phyloP scores from a whole-genome alignment of 1,140 invertebrate genomes.

The Oncopodura yosiiana region DNA sequence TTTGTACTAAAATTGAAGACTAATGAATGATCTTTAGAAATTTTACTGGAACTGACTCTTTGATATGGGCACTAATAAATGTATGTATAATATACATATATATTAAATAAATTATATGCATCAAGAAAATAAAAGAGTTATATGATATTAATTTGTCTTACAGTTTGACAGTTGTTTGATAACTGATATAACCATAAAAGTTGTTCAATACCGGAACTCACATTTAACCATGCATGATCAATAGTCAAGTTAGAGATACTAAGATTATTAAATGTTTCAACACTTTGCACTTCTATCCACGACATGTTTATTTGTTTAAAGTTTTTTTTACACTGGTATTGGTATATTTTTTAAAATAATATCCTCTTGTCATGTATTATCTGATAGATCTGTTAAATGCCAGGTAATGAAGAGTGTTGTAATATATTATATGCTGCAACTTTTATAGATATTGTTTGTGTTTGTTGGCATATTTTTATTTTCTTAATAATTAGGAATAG shows the following conservation, averaged over 20 bases:
- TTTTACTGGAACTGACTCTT: neutral
- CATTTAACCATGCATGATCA: constrained; percentile 38
- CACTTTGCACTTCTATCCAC: constrained; percentile 37
- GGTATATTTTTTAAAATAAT: no score
- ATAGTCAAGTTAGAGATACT: constrained; percentile 34
- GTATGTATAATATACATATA: neutral
- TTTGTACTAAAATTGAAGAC: constrained; percentile 20
- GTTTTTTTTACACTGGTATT: neutral
- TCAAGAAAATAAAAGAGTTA: neutral
- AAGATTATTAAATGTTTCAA: constrained; percentile 34
- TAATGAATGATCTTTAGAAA: neutral
- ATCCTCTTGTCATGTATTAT: no score
- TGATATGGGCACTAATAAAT: constrained; percentile 20
- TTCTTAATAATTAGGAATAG: no score
- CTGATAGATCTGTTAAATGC: no score
- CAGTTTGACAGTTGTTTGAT: constrained; percentile 36
- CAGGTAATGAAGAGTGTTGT: no score
- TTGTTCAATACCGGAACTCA: constrained; percentile 23
- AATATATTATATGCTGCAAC: no score
- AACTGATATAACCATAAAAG: constrained; percentile 36
- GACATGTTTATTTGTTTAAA: constrained; percentile 29
- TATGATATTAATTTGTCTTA: constrained; percentile 13
- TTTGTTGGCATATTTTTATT: no score
- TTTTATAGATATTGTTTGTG: no score
- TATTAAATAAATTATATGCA: neutral